Base-by-base conservation (phyloP, 2,797 vertebrate species). In the Nyctibius grandis region DNA sequence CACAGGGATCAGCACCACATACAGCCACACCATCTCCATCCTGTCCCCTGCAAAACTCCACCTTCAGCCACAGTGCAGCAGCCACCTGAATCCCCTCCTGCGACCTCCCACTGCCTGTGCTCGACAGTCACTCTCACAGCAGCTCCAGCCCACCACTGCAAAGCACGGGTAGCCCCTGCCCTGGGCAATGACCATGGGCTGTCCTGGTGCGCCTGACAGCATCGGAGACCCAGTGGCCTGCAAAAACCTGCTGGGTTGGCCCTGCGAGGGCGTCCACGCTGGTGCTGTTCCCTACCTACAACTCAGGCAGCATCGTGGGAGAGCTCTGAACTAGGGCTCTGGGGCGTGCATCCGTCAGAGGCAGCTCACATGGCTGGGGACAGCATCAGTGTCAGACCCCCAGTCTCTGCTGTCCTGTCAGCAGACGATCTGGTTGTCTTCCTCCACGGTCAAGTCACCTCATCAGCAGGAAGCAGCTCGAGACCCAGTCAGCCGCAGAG, bases 241-340 rank as follows among this genome's bases (percentile, higher is more conserved):
- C 50, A 83, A 53, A 69, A 29, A 13, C 15, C 48, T 36, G 22
- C n/a, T 17, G 10, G 21, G 33, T 6, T 64, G 63, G 19, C 51
- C 42, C n/a, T 36, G 28, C 0, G 0, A 53, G 19, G 12, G 9
- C 1, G 0, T 44, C 44, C 63, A 34, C 8, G 1, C 16, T 3
- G 5, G 15, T 48, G 42, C 19, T 53, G 33, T 28, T 42, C 53
- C n/a, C 38, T 33, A 21, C 40, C 42, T 72, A 47, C 36, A 48
- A 80, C 42, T 33, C 1, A 0, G 25, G 22, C 34, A 69, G 67
- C 65, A 15, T 15, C 3, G 2, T 20, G 31, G 45, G 34, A 70
- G 45, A 56, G 80, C 29, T 85, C 67, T 54, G 51, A 88, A 10
- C 11, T 8, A 9, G 15, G 18, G 31, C 6, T 70, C 69, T 51